Percentiles rank a stretch among this genome's conserved stretches.
phyloP scores from a whole-genome alignment of 2,888 invertebrate species.

The Acrocyrtus sp. region DNA sequence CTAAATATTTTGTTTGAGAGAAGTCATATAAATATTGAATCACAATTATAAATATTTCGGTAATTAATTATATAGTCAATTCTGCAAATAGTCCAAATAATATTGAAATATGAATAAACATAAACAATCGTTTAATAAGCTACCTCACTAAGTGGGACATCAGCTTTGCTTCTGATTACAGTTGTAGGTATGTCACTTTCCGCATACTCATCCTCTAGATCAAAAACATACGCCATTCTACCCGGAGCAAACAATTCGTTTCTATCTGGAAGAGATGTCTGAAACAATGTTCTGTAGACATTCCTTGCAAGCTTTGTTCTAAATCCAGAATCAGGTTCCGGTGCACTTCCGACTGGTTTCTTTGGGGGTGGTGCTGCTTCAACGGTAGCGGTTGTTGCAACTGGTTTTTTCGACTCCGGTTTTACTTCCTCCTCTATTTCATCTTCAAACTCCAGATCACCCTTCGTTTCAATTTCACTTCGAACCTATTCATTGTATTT shows the following conservation, averaged over 20 bases:
- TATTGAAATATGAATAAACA: neutral
- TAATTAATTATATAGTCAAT: neutral
- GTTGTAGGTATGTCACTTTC: constrained; percentile 97
- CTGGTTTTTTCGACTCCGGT: constrained; percentile 66
- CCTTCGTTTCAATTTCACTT: constrained; percentile 86
- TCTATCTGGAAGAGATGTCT: constrained; percentile 69
- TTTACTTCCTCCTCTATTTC: constrained; percentile 71
- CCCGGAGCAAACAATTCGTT: constrained; percentile 95
- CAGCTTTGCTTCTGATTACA: constrained; percentile 89
- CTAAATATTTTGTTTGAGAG: constrained; percentile 72
- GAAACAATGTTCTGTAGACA: constrained; percentile 71
- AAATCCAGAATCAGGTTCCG: constrained; percentile 50
- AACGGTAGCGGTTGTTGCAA: constrained; percentile 64
- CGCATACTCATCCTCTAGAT: constrained; percentile 85
- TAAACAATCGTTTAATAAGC: too few relatives aligned
- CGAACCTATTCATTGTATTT: too few relatives aligned
- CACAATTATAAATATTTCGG: neutral
- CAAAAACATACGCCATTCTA: constrained; percentile 98
- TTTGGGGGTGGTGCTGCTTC: constrained; percentile 56
- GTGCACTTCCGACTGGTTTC: constrained; percentile 57
- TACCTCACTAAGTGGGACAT: constrained; percentile 80
- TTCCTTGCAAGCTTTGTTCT: constrained; percentile 80
- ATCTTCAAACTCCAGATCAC: constrained; percentile 80
- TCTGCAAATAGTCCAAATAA: neutral
- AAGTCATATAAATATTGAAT: neutral